A percentile compares a stretch with the other conserved stretches of the same genome.
Evolutionary conservation across 2,113 vertebrate species (phyloP).

Genomic region (Zeus faber): DNA sequence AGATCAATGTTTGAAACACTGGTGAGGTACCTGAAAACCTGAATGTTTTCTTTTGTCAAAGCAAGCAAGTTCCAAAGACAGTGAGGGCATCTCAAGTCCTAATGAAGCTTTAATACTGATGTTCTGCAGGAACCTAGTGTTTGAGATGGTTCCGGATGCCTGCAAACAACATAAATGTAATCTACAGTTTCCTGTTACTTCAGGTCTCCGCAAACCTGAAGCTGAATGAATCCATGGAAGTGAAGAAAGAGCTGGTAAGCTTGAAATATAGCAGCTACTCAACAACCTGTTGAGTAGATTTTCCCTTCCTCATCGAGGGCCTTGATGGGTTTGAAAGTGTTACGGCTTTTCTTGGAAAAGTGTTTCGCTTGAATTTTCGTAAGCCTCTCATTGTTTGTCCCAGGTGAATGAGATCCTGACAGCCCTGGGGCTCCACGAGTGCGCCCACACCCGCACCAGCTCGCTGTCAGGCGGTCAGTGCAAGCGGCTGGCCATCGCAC

Average conservation of each 20-base stretch:
- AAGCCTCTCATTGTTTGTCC: not conserved
- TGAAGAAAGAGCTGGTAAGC: constrained; percentile 94
- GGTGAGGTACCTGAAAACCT: no score
- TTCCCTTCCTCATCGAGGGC: no score
- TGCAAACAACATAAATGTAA: not conserved
- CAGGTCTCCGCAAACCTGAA: constrained; percentile 96
- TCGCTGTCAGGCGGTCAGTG: constrained; percentile 91
- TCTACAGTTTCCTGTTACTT: constrained; percentile 1
- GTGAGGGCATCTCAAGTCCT: no score
- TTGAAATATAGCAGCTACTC: no score
- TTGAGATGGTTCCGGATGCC: no score
- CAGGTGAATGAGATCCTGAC: constrained; percentile 96
- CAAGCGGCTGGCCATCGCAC: constrained; percentile 92
- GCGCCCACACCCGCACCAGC: constrained; percentile 86
- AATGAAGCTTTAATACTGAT: no score
- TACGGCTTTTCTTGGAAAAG: not conserved
- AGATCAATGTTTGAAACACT: no score
- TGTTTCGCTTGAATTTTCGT: no score
- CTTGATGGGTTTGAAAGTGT: not conserved
- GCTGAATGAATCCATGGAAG: constrained; percentile 87
- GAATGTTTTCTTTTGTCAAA: no score
- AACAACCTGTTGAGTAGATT: no score
- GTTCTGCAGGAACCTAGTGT: no score
- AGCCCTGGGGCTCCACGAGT: constrained; percentile 88
- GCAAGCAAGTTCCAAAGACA: no score